Base-by-base conservation (phyloP, 2,888 invertebrate genomes). In the Byasa hedistus region DNA sequence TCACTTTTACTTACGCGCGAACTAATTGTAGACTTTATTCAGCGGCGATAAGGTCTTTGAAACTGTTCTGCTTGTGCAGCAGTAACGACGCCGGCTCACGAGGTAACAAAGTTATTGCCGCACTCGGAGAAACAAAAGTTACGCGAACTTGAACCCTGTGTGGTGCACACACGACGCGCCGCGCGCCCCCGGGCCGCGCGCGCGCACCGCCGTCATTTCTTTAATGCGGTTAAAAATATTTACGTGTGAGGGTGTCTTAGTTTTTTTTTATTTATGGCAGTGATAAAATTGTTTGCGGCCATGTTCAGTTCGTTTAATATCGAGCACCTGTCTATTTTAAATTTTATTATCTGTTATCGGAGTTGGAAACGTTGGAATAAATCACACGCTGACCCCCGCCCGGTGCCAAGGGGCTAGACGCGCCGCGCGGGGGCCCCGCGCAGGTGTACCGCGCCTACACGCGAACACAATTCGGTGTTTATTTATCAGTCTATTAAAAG, bases 251-350 rank as follows among this genome's bases (percentile, higher is more conserved):
- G 71, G 78, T 80, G 82, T 80, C 77, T 74, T 74, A 76, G 80
- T 82, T 80, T 75, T 78, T 64, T 84, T 82, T 81, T 87, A 88
- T 90, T 91, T 90, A 91, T 83, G 85, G 79, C 76, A 71, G 84
- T 82, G 84, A 89, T 91, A 91, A 91, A 90, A 89, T 81, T 86
- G 91, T 89, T 85, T 85, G 89, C 86, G 90, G 90, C 81, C 76
- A 71, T 86, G 88, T 84, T 80, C 79, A 72, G 72, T 83, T 83
- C 78, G 79, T 75, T 79, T 81, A 79, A 82, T 82, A 81, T 82
- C 75, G 82, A 84, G 86, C 87, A 86, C 86, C 87, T 86, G 85
- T 83, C 85, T 73, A 75, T 78, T 76, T 80, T 78, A 77, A 79
- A 78, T 79, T 79, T 80, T 80, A 79, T 79, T 70, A 75, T 75